Evolutionary conservation across 2,797 vertebrate species (phyloP), one percentile per base, ranked within the genome.

Genomic region (Lophius americanus): DNA sequence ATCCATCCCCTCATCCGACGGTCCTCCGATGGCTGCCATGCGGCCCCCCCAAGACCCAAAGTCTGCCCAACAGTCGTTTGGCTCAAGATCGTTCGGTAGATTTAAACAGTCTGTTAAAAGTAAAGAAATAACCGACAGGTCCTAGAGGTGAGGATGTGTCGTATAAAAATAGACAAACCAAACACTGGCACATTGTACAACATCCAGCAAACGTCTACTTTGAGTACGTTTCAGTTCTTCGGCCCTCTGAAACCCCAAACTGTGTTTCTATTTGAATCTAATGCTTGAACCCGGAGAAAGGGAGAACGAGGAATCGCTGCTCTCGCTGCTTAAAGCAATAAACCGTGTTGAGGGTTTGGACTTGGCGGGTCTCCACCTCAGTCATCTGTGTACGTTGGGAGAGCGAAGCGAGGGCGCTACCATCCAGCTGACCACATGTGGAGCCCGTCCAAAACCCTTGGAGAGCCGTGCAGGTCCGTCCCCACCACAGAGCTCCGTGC

Each of bases 381-480:
- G 79, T 87, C 79, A 44, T 80, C 50, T 78, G 81, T 83, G 76
- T 76, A 51, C 49, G 71, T 70, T 80, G 77, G 82, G 70, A 67
- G 72, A 81, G 68, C 4, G 51, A 75, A 88, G 79, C 76, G 65
- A 85, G 86, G 87, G 84, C 78, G 81, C 89, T 81, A 51, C 87
- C 81, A 83, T 85, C 58, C 59, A 73, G 78, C 87, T 82, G 84
- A 89, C 88, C 83, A 72, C 86, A 85, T 41, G 71, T 90, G 91
- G 85, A 83, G 73, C 13, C 38, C 0, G 68, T 82, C 89, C 88
- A 90, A 82, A 87, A 60, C 75, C 75, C 70, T 73, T 64, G 13
- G 37, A 76, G 84, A 78, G 70, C 72, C 75, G 60, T 10, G 68
- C 69, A 84, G 79, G 74, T 79, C 78, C 55, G 68, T 50, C 78